Percentiles rank a stretch among this genome's conserved stretches.
phyloP scores from a whole-genome alignment of 2,888 invertebrate genomes.

The Callyntrura guangdongensis region DNA sequence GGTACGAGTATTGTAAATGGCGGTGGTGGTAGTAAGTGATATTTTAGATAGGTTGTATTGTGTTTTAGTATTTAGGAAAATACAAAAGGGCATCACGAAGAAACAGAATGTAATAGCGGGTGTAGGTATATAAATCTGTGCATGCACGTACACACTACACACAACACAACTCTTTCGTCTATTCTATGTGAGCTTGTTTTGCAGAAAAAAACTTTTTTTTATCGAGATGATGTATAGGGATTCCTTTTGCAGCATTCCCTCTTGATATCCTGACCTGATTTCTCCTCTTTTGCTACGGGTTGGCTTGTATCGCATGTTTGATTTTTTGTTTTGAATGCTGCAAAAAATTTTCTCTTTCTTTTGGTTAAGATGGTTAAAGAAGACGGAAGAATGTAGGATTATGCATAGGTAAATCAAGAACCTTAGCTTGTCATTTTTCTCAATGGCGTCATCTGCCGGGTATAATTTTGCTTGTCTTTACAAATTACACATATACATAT shows the following conservation, averaged over 20 bases:
- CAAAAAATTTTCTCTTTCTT: slow-evolving; percentile 60
- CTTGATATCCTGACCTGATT: slow-evolving; percentile 81
- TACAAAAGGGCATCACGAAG: slow-evolving; percentile 6
- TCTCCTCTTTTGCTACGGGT: slow-evolving; percentile 74
- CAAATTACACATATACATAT: too few relatives aligned
- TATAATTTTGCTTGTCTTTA: too few relatives aligned
- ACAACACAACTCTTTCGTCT: neutral
- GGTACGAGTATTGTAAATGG: neutral
- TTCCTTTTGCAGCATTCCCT: slow-evolving; percentile 43
- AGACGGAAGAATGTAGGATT: slow-evolving; percentile 28
- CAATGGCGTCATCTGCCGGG: slow-evolving; percentile 14
- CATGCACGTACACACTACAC: neutral
- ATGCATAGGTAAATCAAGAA: slow-evolving; percentile 10
- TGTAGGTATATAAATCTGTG: too few relatives aligned
- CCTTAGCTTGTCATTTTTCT: neutral
- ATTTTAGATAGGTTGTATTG: neutral
- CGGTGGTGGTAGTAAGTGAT: neutral
- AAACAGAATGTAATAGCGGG: slow-evolving; percentile 21
- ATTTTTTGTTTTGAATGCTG: slow-evolving; percentile 59
- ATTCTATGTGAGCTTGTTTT: slow-evolving; percentile 17
- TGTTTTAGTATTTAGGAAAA: slow-evolving; percentile 1
- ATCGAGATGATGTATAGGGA: slow-evolving; percentile 37
- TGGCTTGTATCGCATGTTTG: slow-evolving; percentile 44
- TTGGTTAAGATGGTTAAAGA: slow-evolving; percentile 35
- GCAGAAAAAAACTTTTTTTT: slow-evolving; percentile 28